Conservation (phyloP, 2,797 vertebrate species). For the Fringilla coelebs region DNA sequence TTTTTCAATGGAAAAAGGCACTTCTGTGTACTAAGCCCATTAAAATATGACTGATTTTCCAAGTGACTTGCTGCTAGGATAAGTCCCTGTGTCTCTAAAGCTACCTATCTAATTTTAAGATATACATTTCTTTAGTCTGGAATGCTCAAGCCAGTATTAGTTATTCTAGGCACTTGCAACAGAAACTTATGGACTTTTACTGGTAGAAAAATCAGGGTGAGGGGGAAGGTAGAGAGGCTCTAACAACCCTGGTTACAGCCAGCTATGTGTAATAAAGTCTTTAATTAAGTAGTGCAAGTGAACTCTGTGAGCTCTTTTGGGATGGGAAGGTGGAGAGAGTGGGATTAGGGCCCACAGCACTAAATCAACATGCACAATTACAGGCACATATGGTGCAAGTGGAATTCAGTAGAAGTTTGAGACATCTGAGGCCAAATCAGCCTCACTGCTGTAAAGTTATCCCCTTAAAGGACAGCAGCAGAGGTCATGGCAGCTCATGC, state of each 20-base stretch:
- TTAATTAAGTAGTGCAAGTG: slow-evolving; percentile 65
- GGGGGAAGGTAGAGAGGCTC: neutral
- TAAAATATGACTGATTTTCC: neutral
- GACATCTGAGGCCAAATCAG: slow-evolving; percentile 56
- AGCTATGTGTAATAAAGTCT: slow-evolving; percentile 52
- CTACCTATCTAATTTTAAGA: neutral
- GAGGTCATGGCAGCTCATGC: slow-evolving; percentile 67
- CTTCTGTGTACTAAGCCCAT: neutral
- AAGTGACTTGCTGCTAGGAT: neutral
- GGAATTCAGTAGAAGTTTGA: slow-evolving; percentile 55
- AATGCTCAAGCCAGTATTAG: neutral
- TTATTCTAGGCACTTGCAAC: neutral
- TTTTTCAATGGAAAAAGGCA: neutral
- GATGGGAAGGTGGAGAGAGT: slow-evolving; percentile 38
- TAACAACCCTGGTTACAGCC: slow-evolving; percentile 59
- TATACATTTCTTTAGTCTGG: neutral
- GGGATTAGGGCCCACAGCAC: slow-evolving; percentile 54
- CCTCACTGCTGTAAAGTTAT: slow-evolving; percentile 67
- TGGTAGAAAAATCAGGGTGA: neutral
- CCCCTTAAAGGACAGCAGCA: slow-evolving; percentile 61
- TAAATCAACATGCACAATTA: slow-evolving; percentile 56
- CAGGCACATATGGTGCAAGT: slow-evolving; percentile 56
- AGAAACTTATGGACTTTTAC: slow-evolving; percentile 11
- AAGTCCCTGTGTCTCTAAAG: neutral
- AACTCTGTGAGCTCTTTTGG: slow-evolving; percentile 36